Percentiles rank a stretch among this genome's conserved stretches.
These are phyloP conservation scores for Forbesichthys agassizii DNA, from an alignment of 2,113 vertebrate genomes.

Conservation along the genomic window DNA sequence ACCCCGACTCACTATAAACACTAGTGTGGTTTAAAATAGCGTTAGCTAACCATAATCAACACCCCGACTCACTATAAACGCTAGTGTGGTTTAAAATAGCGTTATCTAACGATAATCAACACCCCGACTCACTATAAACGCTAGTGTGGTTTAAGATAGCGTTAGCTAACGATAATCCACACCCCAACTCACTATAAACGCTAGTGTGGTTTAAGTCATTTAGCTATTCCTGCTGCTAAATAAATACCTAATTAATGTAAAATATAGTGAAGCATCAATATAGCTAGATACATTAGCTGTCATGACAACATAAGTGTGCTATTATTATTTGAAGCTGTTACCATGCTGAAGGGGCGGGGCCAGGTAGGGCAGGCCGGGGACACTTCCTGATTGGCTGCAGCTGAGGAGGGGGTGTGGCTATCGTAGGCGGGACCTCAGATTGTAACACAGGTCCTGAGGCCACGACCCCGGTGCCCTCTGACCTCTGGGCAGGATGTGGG, in stretches of 20 bases:
- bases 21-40: no score
- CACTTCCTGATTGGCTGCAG: constrained; percentile 61
- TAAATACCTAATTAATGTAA: not conserved
- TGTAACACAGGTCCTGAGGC: constrained; percentile 87
- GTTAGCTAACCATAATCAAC: no score
- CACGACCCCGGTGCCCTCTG: constrained; percentile 70
- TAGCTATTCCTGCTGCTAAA: not conserved
- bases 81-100: no score
- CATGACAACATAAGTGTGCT: not conserved
- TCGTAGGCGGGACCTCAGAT: constrained; percentile 76
- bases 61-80: no score
- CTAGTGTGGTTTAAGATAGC: no score
- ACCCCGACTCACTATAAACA: no score
- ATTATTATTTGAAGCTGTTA: constrained; percentile 8
- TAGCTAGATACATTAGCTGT: not conserved
- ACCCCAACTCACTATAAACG: no score
- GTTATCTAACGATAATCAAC: no score
- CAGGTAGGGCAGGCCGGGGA: constrained; percentile 41
- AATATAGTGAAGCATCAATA: no score
- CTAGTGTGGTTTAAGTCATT: not conserved
- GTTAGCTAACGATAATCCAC: no score
- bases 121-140: no score
- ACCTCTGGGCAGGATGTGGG: constrained; percentile 67
- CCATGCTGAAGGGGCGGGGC: constrained; percentile 20
- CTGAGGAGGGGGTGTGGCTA: constrained; percentile 67